Conservation (phyloP, 2,113 vertebrate species). For the Panthera leo region DNA sequence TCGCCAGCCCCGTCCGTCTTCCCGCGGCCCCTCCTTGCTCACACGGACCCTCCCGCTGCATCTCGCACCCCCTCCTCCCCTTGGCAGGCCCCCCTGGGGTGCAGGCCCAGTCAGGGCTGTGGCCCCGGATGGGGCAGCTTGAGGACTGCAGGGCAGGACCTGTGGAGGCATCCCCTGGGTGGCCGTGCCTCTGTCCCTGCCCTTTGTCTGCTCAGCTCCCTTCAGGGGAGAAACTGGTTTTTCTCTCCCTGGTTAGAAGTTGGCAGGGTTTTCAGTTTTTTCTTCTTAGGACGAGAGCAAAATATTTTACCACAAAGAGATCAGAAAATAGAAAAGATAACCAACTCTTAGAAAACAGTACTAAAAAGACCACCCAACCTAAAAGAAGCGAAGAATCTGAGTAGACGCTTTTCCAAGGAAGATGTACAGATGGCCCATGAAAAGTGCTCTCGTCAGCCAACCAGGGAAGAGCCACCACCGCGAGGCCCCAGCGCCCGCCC, state of each 20-base stretch:
- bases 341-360: neutral
- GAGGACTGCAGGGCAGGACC: neutral
- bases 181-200: neutral
- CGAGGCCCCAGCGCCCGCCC: fast-evolving
- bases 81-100: neutral
- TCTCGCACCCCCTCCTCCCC: fast-evolving
- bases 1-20: fast-evolving
- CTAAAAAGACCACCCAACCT: neutral
- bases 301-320: neutral
- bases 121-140: fast-evolving
- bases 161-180: fast-evolving
- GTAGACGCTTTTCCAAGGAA: neutral
- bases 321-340: neutral
- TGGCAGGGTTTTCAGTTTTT: neutral
- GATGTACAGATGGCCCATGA: fast-evolving
- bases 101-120: neutral
- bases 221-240: neutral
- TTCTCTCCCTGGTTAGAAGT: neutral
- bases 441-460: fast-evolving
- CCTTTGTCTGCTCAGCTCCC: neutral
- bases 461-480: fast-evolving
- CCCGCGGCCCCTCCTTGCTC: fast-evolving
- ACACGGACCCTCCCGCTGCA: neutral
- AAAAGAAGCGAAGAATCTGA: neutral
- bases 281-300: neutral